Evolutionary conservation across 1,140 invertebrate species (phyloP), one percentile per base, ranked within the genome.

Genomic region (Pseudomyrmex gracilis): DNA sequence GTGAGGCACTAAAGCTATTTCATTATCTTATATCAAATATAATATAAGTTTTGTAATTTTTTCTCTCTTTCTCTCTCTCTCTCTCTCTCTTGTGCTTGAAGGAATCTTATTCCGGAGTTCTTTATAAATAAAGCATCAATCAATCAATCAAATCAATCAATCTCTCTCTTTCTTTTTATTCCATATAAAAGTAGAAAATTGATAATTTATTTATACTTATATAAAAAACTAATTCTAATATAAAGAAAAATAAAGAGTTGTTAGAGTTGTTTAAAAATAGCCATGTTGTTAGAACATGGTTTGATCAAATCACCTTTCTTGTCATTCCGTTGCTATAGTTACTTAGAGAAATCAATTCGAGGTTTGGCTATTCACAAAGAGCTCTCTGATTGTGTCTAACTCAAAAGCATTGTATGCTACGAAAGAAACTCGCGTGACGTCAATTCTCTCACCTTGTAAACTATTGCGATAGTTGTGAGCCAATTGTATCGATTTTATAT

Each of bases 371-470:
- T 60, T 82, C 22, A 43, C 47, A 73, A 73, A 73, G 67, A 34
- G 34, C 5, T 34, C 57, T 53, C 87, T 82, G 87, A 88, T 90
- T 87, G 82, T 51, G 84, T 68, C 13, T 58, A 76, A 73, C 68
- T 87, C 84, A 85, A 5, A 49, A 82, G 77, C 78, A 87, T 20
- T 67, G 70, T 87, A 86, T 87, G 76, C 84, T 86, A 73, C 55
- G 77, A 85, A 87, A 88, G 84, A 82, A 89, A 85, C 76, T 89
- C 89, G 85, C 70, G 87, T 92, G 90, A 92, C 89, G 90, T 90
- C 91, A 92, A 87, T 51, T 55, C 66, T 84, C 53, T 83, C 60
- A 73, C 85, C 73, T 51, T 61, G 60, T 43, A 20, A 78, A 63
- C 47, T 60, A 51, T 17, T 58, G 67, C 78, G 78, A 83, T 61